These are phyloP conservation scores for Diglossa cyanea DNA, from an alignment of 2,797 vertebrate species.

Conservation along the genomic window DNA sequence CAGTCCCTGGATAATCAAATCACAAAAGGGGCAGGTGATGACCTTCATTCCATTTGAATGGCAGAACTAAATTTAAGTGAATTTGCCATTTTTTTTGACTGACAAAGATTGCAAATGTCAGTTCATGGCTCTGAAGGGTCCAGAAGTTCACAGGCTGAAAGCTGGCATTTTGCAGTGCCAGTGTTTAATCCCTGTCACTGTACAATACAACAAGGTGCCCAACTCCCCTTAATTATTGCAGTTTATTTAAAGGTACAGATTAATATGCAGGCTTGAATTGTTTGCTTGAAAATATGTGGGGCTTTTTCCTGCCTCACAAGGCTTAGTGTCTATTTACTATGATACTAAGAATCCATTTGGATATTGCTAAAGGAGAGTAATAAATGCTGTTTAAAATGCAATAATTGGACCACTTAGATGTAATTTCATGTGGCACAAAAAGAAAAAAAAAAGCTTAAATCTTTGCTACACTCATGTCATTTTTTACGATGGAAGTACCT, in stretches of 20 bases:
- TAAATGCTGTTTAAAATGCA: constrained; percentile 55
- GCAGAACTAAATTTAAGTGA: constrained; percentile 71
- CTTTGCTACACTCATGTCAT: background rate
- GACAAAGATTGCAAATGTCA: constrained; percentile 69
- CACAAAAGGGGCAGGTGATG: constrained; percentile 59
- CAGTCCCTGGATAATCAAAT: constrained; percentile 57
- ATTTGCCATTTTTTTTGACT: constrained; percentile 68
- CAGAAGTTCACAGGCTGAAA: constrained; percentile 53
- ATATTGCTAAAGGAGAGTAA: constrained; percentile 41
- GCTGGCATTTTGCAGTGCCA: constrained; percentile 59
- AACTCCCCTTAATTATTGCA: constrained; percentile 28
- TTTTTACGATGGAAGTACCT: constrained; percentile 19
- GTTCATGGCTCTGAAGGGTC: constrained; percentile 56
- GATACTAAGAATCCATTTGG: constrained; percentile 42
- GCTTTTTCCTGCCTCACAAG: background rate
- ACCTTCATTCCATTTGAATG: constrained; percentile 69
- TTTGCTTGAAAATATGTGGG: background rate
- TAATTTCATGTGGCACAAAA: constrained; percentile 49
- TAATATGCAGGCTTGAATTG: background rate
- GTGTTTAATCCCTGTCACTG: constrained; percentile 54
- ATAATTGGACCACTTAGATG: constrained; percentile 43
- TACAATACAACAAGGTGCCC: constrained; percentile 21
- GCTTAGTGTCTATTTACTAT: constrained; percentile 23
- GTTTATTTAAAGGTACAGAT: constrained; percentile 44
- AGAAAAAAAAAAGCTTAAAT: constrained; percentile 8